Percentiles rank a stretch among this genome's conserved stretches.
phyloP scores from a whole-genome alignment of 1,140 invertebrate species.

The Hypsibius dujardini region DNA sequence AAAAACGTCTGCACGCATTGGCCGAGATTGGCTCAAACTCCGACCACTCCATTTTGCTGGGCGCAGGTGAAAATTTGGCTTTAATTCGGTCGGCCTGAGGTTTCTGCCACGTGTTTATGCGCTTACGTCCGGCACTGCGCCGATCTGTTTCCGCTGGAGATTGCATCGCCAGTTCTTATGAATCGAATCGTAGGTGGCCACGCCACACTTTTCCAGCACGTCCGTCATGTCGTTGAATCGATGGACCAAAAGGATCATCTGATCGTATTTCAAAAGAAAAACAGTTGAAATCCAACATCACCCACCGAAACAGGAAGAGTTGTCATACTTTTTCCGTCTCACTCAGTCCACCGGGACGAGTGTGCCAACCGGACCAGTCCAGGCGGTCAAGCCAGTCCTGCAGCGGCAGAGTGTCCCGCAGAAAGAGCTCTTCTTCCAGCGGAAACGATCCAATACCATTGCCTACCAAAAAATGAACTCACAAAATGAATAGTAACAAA shows the following conservation, averaged over 20 bases:
- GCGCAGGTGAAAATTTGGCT: no score
- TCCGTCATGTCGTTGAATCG: background rate
- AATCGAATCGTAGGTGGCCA: background rate
- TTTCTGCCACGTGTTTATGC: no score
- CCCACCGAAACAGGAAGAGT: background rate
- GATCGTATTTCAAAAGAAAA: no score
- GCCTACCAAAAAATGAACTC: no score
- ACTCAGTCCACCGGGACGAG: background rate
- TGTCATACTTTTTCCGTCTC: background rate
- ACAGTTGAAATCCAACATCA: no score
- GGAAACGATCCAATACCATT: background rate
- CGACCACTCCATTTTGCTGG: no score
- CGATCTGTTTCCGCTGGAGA: background rate
- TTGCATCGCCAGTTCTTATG: background rate
- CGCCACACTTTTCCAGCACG: background rate
- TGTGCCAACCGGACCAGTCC: background rate
- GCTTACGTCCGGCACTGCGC: no score
- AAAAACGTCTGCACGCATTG: no score
- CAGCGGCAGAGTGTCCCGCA: background rate
- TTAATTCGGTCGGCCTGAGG: no score
- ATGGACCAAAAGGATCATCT: background rate
- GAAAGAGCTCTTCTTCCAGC: slow-evolving; percentile 6
- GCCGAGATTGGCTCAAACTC: no score
- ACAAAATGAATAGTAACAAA: no score
- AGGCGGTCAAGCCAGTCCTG: background rate